phyloP scores from a whole-genome alignment of 2,113 vertebrate genomes.

The Otocyon megalotis region DNA sequence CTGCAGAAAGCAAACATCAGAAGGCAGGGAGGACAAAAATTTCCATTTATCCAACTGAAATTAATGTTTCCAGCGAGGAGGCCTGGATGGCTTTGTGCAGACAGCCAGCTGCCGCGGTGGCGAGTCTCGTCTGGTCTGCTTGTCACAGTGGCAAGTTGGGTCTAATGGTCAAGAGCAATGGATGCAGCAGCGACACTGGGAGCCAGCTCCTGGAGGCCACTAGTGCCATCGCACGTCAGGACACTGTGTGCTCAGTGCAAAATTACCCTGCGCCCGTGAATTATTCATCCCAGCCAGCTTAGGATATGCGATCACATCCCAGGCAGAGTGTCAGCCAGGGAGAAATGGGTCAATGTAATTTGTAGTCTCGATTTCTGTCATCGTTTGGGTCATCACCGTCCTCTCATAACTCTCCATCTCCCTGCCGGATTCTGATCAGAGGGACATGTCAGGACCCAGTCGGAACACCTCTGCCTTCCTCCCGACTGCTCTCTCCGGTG shows the following conservation, averaged over 20 bases:
- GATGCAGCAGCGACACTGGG: accelerated
- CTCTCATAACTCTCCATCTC: slow-evolving; percentile 20
- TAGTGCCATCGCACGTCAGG: background rate
- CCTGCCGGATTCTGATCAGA: slow-evolving; percentile 50
- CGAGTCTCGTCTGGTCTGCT: background rate
- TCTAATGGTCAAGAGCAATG: background rate
- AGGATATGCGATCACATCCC: background rate
- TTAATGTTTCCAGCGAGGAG: background rate
- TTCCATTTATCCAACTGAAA: background rate
- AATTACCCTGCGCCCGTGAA: background rate
- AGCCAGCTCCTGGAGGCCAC: background rate
- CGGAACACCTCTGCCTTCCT: background rate
- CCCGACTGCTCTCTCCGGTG: accelerated
- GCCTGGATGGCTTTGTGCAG: slow-evolving; percentile 17
- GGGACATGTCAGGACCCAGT: background rate
- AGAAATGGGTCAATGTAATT: slow-evolving; percentile 23
- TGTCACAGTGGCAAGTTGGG: accelerated
- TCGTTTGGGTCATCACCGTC: background rate
- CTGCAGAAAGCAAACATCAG: background rate
- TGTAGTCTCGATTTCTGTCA: slow-evolving; percentile 33
- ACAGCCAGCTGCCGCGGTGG: slow-evolving; percentile 23
- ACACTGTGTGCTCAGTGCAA: background rate
- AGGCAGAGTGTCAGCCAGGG: background rate
- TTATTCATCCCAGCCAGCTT: background rate
- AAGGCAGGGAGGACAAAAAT: background rate